Evolutionary conservation across 2,888 invertebrate species (phyloP), one percentile per base, ranked within the genome.

Genomic region (Globia sparganii): DNA sequence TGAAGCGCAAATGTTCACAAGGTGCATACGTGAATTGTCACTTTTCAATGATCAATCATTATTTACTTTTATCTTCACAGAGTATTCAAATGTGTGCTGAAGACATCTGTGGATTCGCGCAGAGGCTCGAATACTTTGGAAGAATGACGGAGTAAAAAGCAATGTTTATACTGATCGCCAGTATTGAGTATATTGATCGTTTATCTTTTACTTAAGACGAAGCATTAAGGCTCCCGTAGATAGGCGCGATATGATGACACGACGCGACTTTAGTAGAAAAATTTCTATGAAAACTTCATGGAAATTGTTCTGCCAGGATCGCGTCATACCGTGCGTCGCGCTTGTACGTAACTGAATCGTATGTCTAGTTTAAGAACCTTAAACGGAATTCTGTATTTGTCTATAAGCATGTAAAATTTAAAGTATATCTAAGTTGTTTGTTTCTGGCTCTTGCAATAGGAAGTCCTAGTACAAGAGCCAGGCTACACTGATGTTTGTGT

Each of bases 1-100:
- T 89, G 84, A 83, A 80, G 61, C 85, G 89, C 91, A 90, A 90
- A 90, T 88, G 89, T 83, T 77, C 86, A 78, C 89, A 90, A 91
- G 91, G 90, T 90, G 89, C 81, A 78, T 61, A 61, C 73, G 66
- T 83, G 80, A 82, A 80, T 80, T 83, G 80, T 78, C 85, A 87
- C 72, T 86, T 87, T 86, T 77, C 86, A 80, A 82, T 86, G 86
- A 91, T 91, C 90, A 81, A 91, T 91, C 90, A 89, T 86, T 85
- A 90, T 91, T 89, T 85, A 80, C 85, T 86, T 89, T 91, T 87
- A 86, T 89, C 84, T 86, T 77, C 75, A 84, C 83, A 71, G 70
- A 74, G 67, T 84, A 84, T 86, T 87, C 78, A 86, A 88, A 87
- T 86, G 79, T 86, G 58, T 86, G 71, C 71, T 78, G 75, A 73